Evolutionary conservation across 2,113 vertebrate genomes (phyloP).

Genomic region (Orthochromis malagaraziensis): DNA sequence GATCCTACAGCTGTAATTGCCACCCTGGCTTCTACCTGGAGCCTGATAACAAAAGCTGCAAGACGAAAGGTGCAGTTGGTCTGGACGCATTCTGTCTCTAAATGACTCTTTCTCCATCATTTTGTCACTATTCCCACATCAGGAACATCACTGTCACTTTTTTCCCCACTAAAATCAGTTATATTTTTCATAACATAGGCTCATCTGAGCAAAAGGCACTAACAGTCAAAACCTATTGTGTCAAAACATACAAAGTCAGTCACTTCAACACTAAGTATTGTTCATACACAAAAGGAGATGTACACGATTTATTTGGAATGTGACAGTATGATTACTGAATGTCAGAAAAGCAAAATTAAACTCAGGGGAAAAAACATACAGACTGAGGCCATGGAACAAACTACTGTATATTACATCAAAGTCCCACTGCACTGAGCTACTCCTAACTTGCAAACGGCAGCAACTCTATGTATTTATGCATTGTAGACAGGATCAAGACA

Average conservation of each 20-base stretch:
- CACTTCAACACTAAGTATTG: not conserved
- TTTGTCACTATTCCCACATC: not conserved
- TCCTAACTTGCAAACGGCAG: not conserved
- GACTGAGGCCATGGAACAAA: not conserved
- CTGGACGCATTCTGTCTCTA: not conserved
- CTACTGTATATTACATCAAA: not conserved
- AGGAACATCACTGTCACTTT: not conserved
- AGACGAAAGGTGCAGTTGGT: conserved; percentile 71
- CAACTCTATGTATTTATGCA: not conserved
- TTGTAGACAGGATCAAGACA: not conserved
- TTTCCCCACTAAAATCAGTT: rapidly evolving
- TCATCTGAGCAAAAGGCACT: not conserved
- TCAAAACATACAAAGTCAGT: not conserved
- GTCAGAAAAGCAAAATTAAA: not conserved
- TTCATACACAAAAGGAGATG: not conserved
- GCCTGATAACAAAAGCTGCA: conserved; percentile 76
- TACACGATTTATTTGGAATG: not conserved
- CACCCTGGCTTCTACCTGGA: conserved; percentile 79
- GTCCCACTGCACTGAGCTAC: not conserved
- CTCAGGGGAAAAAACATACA: not conserved
- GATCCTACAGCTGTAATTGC: conserved; percentile 80
- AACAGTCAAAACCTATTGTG: not conserved
- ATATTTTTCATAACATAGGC: not conserved
- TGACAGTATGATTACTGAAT: not conserved
- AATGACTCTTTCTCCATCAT: not conserved